A percentile compares a stretch with the other conserved stretches of the same genome.
phyloP scores from a whole-genome alignment of 2,888 invertebrate genomes.

The Zootermopsis nevadensis region DNA sequence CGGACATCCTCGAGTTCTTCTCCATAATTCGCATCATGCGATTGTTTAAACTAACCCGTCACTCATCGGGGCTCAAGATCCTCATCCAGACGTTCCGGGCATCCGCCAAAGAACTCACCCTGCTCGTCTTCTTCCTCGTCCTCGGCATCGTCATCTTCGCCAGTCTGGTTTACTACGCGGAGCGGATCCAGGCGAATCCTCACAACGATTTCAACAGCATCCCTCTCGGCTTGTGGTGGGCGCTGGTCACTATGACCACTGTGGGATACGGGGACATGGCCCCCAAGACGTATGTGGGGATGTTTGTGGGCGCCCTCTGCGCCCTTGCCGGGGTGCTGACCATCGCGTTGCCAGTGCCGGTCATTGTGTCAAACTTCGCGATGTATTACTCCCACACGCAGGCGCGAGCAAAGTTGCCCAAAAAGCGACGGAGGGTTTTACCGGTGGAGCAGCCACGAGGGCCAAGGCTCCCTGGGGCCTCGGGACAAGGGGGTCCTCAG shows the following conservation, averaged over 20 bases:
- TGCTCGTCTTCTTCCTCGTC: conserved; percentile 97
- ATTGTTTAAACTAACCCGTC: conserved; percentile 95
- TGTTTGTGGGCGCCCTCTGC: conserved; percentile 98
- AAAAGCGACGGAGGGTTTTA: conserved; percentile 95
- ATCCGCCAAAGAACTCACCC: conserved; percentile 94
- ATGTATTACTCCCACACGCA: conserved; percentile 95
- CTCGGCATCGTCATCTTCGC: conserved; percentile 98
- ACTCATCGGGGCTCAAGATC: conserved; percentile 97
- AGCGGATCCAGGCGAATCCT: conserved; percentile 93
- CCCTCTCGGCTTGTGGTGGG: conserved; percentile 98
- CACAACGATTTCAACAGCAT: conserved; percentile 99
- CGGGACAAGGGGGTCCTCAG: conserved; percentile 60
- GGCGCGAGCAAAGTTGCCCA: conserved; percentile 98
- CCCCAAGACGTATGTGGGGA: conserved; percentile 97
- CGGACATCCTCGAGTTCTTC: conserved; percentile 97
- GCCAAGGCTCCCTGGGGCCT: conserved; percentile 65
- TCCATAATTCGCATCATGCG: conserved; percentile 98
- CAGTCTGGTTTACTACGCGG: conserved; percentile 97
- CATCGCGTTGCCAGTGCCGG: conserved; percentile 98
- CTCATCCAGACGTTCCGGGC: conserved; percentile 98
- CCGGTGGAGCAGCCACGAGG: conserved; percentile 93
- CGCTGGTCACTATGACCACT: conserved; percentile 98
- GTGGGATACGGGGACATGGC: conserved; percentile 99
- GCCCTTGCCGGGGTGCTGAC: conserved; percentile 98
- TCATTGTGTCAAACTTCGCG: conserved; percentile 99